These are phyloP conservation scores for Micrasema longulum DNA, from an alignment of 1,140 invertebrate species.

Conservation along the genomic window DNA sequence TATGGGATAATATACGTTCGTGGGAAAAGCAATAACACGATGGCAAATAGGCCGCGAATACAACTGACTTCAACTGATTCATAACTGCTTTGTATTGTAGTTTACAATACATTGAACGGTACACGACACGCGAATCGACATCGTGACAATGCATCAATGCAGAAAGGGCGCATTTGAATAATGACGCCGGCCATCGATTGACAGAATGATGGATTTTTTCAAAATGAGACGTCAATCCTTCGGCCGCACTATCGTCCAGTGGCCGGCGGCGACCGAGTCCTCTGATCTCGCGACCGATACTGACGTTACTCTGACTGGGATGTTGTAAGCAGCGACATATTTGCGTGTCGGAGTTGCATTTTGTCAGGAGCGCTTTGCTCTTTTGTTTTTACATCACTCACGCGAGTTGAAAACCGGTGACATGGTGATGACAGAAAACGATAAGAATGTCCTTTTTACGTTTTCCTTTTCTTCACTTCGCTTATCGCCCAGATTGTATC, in stretches of 20 bases:
- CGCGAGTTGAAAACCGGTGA: slow-evolving; percentile 34
- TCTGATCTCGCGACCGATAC: slow-evolving; percentile 22
- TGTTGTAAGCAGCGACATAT: slow-evolving; percentile 48
- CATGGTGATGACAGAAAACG: slow-evolving; percentile 51
- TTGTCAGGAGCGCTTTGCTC: slow-evolving; percentile 42
- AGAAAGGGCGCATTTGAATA: slow-evolving; percentile 43
- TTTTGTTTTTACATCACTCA: slow-evolving; percentile 47
- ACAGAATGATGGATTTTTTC: slow-evolving; percentile 32
- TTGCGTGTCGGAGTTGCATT: slow-evolving; percentile 51
- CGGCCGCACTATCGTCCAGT: slow-evolving; percentile 15
- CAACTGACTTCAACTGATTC: background rate
- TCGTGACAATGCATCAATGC: slow-evolving; percentile 38
- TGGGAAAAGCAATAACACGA: slow-evolving; percentile 26
- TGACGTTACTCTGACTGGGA: slow-evolving; percentile 22
- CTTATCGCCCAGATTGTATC: background rate
- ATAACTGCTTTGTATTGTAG: background rate
- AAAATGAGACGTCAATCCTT: slow-evolving; percentile 39
- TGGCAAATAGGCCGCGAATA: slow-evolving; percentile 31
- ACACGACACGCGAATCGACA: slow-evolving; percentile 32
- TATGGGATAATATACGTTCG: slow-evolving; percentile 6
- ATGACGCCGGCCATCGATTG: slow-evolving; percentile 35
- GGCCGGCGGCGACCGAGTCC: background rate
- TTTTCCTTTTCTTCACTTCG: slow-evolving; percentile 21
- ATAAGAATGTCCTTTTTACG: slow-evolving; percentile 47
- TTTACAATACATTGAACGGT: slow-evolving; percentile 12